phyloP scores from a whole-genome alignment of 2,888 invertebrate genomes.

The Serrognathus titanus region DNA sequence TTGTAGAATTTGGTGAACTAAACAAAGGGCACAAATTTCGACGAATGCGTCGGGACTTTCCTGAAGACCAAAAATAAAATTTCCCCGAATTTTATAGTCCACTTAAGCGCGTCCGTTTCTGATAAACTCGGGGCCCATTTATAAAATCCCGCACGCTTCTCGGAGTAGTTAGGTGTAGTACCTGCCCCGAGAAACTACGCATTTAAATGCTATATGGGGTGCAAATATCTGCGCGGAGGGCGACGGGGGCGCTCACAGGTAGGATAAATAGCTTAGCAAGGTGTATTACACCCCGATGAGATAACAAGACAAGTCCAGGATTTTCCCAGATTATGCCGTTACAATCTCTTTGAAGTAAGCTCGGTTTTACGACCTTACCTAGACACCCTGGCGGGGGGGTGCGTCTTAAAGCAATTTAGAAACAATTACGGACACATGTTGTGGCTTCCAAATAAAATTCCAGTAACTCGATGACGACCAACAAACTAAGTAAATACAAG shows the following conservation, averaged over 20 bases:
- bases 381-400: not conserved
- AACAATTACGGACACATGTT: conserved; percentile 1
- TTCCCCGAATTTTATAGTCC: too few species aligned
- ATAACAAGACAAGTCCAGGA: conserved; percentile 4
- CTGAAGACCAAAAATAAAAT: too few species aligned
- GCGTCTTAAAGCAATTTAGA: not conserved
- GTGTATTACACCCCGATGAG: conserved; percentile 1
- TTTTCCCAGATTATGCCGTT: conserved; percentile 6
- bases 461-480: too few species aligned
- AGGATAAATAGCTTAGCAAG: conserved; percentile 18
- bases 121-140: too few species aligned
- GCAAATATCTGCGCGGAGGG: conserved; percentile 7
- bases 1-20: too few species aligned
- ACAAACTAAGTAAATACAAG: too few species aligned
- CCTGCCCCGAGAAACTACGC: too few species aligned
- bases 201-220: not conserved
- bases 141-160: too few species aligned
- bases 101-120: too few species aligned
- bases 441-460: not conserved
- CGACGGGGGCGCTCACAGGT: conserved; percentile 25
- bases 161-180: too few species aligned
- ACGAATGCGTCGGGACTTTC: too few species aligned
- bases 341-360: not conserved
- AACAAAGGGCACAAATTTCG: too few species aligned
- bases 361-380: not conserved